Conservation (phyloP, 2,888 invertebrate genomes). For the Rhogogaster chlorosoma region DNA sequence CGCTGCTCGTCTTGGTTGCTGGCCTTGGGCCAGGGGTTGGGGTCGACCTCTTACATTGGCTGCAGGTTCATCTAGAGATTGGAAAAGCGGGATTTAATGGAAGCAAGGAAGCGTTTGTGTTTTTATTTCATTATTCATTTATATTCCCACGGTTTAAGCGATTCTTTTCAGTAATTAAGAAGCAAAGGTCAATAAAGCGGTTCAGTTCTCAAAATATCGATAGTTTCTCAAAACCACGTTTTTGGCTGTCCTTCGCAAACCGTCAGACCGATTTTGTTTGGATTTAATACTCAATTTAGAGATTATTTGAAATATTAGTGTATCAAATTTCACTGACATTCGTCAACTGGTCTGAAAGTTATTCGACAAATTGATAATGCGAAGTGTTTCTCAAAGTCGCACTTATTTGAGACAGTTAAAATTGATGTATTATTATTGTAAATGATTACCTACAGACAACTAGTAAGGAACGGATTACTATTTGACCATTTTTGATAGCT, state of each 20-base stretch:
- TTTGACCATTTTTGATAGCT: neutral
- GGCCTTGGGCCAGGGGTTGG: constrained; percentile 77
- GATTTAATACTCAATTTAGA: neutral
- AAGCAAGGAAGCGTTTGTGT: neutral
- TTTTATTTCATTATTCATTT: constrained; percentile 10
- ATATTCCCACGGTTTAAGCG: neutral
- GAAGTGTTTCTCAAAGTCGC: neutral
- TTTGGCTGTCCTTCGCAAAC: neutral
- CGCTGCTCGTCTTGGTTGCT: constrained; percentile 82
- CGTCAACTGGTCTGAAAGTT: neutral
- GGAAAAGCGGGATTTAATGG: neutral
- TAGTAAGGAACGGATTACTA: too few relatives aligned
- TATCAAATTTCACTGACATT: neutral
- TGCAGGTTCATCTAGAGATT: constrained; percentile 49
- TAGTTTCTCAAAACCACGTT: neutral
- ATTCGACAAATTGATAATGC: neutral
- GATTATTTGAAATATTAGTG: neutral
- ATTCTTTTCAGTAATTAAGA: neutral
- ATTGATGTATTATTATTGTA: neutral
- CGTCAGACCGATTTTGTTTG: neutral
- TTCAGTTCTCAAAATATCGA: neutral
- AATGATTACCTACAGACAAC: neutral
- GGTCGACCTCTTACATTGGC: constrained; percentile 73
- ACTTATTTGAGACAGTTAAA: neutral
- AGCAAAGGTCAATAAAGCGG: neutral